Evolutionary conservation across 2,113 vertebrate genomes (phyloP).

Genomic region (Pao palembangensis): DNA sequence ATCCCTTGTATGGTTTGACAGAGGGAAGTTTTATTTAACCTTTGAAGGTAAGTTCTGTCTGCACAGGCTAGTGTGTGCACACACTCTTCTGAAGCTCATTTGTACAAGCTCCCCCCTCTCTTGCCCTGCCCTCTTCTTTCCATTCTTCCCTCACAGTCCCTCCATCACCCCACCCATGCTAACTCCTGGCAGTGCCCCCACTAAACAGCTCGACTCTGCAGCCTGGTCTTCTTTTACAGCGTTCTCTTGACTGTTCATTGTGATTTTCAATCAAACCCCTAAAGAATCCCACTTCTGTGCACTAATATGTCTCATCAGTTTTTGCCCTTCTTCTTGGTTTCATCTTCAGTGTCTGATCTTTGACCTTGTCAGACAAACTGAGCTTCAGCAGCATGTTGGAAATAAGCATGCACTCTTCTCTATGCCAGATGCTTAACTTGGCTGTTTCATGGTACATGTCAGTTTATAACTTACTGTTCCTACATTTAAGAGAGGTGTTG

Average conservation of each 20-base stretch:
- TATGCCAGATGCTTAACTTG: slow-evolving; percentile 7
- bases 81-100: slow-evolving; percentile 70
- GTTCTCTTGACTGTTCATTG: slow-evolving; percentile 33
- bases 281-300: slow-evolving; percentile 41
- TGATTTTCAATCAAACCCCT: slow-evolving; percentile 42
- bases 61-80: slow-evolving; percentile 69
- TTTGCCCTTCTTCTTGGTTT: slow-evolving; percentile 34
- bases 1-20: slow-evolving; percentile 99
- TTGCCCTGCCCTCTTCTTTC: slow-evolving; percentile 29
- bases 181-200: slow-evolving; percentile 38
- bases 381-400: slow-evolving; percentile 41
- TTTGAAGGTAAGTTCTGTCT: slow-evolving; percentile 98
- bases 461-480: neutral
- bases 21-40: slow-evolving; percentile 99
- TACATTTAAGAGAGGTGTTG: neutral
- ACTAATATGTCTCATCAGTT: slow-evolving; percentile 46
- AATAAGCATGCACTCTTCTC: slow-evolving; percentile 48
- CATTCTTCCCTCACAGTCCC: slow-evolving; percentile 8
- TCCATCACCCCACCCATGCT: slow-evolving; percentile 39
- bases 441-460: slow-evolving; percentile 7
- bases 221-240: slow-evolving; percentile 4
- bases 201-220: slow-evolving; percentile 27
- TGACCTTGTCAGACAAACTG: slow-evolving; percentile 35
- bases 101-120: slow-evolving; percentile 60
- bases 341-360: slow-evolving; percentile 40